Percentiles rank a stretch among this genome's conserved stretches.
These are phyloP conservation scores for Thera britannica DNA, from an alignment of 2,888 invertebrate species.

Conservation along the genomic window DNA sequence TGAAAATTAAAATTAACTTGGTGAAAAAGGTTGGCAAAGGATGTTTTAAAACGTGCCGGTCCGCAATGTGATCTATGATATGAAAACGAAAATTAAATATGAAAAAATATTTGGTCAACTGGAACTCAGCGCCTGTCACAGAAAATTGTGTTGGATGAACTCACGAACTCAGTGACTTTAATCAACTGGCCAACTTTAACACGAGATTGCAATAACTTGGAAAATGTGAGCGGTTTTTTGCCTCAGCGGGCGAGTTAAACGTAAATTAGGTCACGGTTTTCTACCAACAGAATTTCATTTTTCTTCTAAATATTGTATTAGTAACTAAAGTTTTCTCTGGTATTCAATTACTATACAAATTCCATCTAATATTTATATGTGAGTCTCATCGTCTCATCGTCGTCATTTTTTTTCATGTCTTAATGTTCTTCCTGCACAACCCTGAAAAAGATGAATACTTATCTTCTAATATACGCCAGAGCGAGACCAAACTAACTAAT, in stretches of 20 bases:
- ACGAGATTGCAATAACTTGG: slow-evolving; percentile 26
- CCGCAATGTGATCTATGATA: slow-evolving; percentile 12
- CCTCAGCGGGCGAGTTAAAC: slow-evolving; percentile 14
- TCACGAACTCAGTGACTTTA: slow-evolving; percentile 25
- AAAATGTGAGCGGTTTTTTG: slow-evolving; percentile 16
- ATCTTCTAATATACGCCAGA: not conserved
- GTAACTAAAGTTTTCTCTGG: not conserved
- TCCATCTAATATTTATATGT: not conserved
- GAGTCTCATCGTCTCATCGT: not conserved
- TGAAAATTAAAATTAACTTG: slow-evolving; percentile 36
- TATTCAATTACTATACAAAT: not conserved
- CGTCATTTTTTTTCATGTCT: not conserved
- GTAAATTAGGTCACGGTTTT: slow-evolving; percentile 14
- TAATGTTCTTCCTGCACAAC: not conserved
- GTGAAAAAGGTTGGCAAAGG: slow-evolving; percentile 15
- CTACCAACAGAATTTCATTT: not conserved
- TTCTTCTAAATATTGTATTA: not conserved
- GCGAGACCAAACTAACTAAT: not conserved
- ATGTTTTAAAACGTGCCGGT: slow-evolving; percentile 8
- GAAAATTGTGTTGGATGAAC: slow-evolving; percentile 27
- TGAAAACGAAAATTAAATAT: slow-evolving; percentile 9
- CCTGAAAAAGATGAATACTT: not conserved
- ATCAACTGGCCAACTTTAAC: slow-evolving; percentile 26
- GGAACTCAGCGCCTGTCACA: slow-evolving; percentile 6
- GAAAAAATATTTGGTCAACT: not conserved